Percentiles rank a stretch among this genome's conserved stretches.
These are phyloP conservation scores for Chelonia mydas DNA, from an alignment of 2,797 vertebrate genomes.

Conservation along the genomic window DNA sequence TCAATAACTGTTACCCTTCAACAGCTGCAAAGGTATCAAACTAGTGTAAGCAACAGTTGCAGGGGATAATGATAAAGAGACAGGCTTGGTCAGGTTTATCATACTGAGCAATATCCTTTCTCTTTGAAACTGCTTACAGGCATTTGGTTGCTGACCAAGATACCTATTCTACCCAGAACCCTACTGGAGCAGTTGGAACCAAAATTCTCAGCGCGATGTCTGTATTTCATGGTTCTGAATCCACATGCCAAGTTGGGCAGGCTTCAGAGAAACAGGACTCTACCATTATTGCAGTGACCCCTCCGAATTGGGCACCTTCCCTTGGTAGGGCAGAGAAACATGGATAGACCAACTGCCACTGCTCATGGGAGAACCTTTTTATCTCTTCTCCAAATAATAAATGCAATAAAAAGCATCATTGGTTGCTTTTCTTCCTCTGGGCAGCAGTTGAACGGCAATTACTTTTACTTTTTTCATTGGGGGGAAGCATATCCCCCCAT, in stretches of 20 bases:
- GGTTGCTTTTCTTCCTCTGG: slow-evolving; percentile 46
- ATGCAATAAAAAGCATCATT: slow-evolving; percentile 56
- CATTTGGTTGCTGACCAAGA: background rate
- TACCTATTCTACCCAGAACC: background rate
- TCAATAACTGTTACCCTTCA: background rate
- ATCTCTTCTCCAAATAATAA: slow-evolving; percentile 23
- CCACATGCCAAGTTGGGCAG: background rate
- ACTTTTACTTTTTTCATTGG: slow-evolving; percentile 36
- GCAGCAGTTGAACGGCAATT: slow-evolving; percentile 50
- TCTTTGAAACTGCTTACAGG: background rate
- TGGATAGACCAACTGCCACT: background rate
- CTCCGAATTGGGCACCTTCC: background rate
- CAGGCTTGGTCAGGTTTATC: background rate
- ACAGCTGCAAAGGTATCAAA: background rate
- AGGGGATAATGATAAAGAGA: background rate
- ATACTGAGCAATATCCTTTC: background rate
- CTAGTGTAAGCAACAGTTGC: background rate
- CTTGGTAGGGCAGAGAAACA: background rate
- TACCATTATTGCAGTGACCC: background rate
- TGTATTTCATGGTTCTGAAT: background rate
- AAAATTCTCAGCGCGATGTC: background rate
- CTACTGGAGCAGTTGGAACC: background rate
- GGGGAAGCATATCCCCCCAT: background rate
- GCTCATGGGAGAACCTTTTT: background rate
- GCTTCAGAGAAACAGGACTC: background rate